phyloP scores from a whole-genome alignment of 2,113 vertebrate genomes.

The Cephalopterus ornatus region DNA sequence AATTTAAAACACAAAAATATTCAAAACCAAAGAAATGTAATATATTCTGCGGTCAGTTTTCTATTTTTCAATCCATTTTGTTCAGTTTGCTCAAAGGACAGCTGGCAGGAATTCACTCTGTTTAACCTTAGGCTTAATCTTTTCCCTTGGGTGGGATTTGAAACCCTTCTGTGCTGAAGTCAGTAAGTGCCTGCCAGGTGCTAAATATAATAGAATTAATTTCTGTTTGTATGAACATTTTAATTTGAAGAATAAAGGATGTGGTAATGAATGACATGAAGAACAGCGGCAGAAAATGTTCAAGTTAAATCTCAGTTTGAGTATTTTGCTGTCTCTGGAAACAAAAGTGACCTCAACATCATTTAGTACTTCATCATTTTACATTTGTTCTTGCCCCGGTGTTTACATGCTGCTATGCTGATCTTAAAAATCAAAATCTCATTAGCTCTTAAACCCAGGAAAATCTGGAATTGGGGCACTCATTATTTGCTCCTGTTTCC shows the following conservation, averaged over 20 bases:
- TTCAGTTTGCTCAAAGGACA: conserved; percentile 20
- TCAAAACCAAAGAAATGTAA: neutral
- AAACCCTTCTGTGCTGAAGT: conserved; percentile 2
- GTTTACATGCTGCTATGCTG: neutral
- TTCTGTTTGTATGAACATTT: neutral
- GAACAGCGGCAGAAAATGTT: neutral
- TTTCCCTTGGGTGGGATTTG: neutral
- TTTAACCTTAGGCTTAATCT: conserved; percentile 43
- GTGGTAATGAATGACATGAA: neutral
- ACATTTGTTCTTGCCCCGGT: neutral
- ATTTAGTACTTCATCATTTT: neutral
- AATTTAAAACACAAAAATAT: conserved; percentile 5
- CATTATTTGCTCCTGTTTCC: neutral
- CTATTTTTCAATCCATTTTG: neutral
- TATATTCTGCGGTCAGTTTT: neutral
- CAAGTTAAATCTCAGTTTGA: neutral
- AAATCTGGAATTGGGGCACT: neutral
- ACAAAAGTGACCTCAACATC: neutral
- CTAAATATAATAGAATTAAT: neutral
- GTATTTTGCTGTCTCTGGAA: neutral
- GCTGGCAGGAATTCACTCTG: conserved; percentile 33
- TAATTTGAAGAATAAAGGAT: neutral
- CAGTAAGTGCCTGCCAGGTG: neutral
- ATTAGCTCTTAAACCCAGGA: neutral
- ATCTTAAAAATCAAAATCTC: neutral